Evolutionary conservation across 2,113 vertebrate species (phyloP).

Genomic region (Zapus hudsonius): DNA sequence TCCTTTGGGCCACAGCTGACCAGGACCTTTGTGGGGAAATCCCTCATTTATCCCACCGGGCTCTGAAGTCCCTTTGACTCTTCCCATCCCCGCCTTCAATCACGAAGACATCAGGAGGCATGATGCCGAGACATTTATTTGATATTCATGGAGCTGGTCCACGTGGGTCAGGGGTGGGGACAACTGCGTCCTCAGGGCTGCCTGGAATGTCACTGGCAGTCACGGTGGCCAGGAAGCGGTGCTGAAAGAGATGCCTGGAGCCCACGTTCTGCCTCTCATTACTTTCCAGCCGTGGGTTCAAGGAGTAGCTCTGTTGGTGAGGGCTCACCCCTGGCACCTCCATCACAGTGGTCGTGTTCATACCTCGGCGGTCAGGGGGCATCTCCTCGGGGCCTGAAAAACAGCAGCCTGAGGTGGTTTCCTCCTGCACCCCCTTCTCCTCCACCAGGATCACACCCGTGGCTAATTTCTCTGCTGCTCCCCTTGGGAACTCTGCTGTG

Average conservation of each 20-base stretch:
- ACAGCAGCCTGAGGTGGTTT: not conserved
- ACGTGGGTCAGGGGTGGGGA: not conserved
- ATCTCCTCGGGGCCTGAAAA: conserved; percentile 62
- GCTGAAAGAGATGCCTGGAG: conserved; percentile 83
- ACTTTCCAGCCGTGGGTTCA: conserved; percentile 84
- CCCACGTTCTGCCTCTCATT: conserved; percentile 84
- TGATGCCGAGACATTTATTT: conserved; percentile 56
- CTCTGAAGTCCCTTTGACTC: not conserved
- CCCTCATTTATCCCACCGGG: not conserved
- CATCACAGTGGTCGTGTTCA: not conserved
- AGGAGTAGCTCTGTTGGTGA: conserved; percentile 16
- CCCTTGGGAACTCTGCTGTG: not conserved
- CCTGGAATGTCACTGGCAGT: conserved; percentile 81
- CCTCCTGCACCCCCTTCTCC: not conserved
- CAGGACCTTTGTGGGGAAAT: no score
- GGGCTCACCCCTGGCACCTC: conserved; percentile 13
- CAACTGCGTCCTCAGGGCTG: conserved; percentile 75
- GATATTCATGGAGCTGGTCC: conserved; percentile 13
- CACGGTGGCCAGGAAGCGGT: conserved; percentile 86
- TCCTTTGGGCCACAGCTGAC: no score
- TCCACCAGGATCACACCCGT: not conserved
- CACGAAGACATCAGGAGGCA: conserved; percentile 36
- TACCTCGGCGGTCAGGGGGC: not conserved
- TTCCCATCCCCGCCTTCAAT: not conserved
- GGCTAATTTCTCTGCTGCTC: not conserved